phyloP scores from a whole-genome alignment of 2,888 invertebrate species.

The Molanna angustata region DNA sequence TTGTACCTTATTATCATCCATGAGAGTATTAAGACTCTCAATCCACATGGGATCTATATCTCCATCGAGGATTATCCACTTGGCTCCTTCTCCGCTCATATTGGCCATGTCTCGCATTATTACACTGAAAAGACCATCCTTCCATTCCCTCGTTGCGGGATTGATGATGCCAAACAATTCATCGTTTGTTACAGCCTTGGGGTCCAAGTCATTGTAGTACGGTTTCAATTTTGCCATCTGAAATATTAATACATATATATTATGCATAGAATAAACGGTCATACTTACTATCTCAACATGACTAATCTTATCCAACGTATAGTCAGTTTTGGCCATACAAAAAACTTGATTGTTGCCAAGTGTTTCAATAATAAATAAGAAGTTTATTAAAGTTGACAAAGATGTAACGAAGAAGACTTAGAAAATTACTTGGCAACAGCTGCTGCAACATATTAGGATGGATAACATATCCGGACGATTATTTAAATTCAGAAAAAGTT shows the following conservation, averaged over 20 bases:
- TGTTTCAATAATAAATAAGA: neutral
- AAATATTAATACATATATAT: too few relatives aligned
- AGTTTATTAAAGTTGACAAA: too few relatives aligned
- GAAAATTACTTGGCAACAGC: too few relatives aligned
- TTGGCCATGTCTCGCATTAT: constrained; percentile 94
- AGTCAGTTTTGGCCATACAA: too few relatives aligned
- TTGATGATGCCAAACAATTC: constrained; percentile 94
- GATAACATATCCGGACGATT: too few relatives aligned
- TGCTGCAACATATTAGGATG: too few relatives aligned
- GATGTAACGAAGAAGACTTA: too few relatives aligned
- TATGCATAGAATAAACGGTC: too few relatives aligned
- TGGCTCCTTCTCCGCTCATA: constrained; percentile 78
- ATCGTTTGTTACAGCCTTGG: constrained; percentile 94
- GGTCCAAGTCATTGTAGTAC: constrained; percentile 85
- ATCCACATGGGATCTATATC: constrained; percentile 99
- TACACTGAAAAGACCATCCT: constrained; percentile 84
- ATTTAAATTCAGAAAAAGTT: too few relatives aligned
- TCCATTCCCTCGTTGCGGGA: constrained; percentile 92
- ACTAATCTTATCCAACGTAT: too few relatives aligned
- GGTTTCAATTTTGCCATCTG: constrained; percentile 80
- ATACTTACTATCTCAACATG: too few relatives aligned
- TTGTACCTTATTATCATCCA: constrained; percentile 91
- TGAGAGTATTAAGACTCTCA: constrained; percentile 92
- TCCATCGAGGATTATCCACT: constrained; percentile 95
- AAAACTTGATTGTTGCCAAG: neutral